Evolutionary conservation across 2,888 invertebrate species (phyloP).

Genomic region (Drosophila mettleri): DNA sequence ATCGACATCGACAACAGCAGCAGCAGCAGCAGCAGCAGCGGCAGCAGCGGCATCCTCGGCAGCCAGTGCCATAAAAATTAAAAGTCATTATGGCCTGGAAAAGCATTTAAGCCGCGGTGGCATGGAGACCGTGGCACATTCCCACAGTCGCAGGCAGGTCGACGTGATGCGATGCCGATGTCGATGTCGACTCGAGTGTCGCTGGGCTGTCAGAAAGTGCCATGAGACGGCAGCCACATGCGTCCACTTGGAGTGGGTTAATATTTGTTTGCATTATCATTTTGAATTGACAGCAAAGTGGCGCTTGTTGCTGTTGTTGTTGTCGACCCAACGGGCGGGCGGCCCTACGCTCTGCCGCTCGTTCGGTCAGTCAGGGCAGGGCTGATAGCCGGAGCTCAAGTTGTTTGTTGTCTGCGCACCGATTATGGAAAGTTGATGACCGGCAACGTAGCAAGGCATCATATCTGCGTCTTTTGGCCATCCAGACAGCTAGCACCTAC

Average conservation of each 20-base stretch:
- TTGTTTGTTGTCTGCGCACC: conserved; percentile 79
- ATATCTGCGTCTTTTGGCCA: conserved; percentile 4
- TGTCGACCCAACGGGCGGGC: conserved; percentile 66
- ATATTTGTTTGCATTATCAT: conserved; percentile 85
- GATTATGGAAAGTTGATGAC: conserved; percentile 79
- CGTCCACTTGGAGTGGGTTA: conserved; percentile 83
- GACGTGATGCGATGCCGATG: conserved; percentile 22
- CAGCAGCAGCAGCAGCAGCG: conserved; percentile 6
- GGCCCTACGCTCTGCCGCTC: conserved; percentile 14
- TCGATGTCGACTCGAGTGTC: conserved; percentile 68
- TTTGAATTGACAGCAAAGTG: conserved; percentile 85
- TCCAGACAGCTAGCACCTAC: not conserved
- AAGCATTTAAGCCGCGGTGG: conserved; percentile 76
- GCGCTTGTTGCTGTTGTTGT: conserved; percentile 82
- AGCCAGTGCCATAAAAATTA: conserved; percentile 81
- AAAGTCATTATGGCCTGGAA: conserved; percentile 81
- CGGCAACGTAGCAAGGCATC: conserved; percentile 36
- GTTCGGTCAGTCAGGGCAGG: conserved; percentile 12
- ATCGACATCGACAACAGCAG: conserved; percentile 12
- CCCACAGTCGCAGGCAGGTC: conserved; percentile 62
- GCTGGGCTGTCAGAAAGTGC: conserved; percentile 78
- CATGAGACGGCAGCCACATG: conserved; percentile 78
- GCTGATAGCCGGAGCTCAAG: conserved; percentile 51
- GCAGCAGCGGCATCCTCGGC: conserved; percentile 70
- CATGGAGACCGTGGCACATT: conserved; percentile 65